Conservation (phyloP, 2,888 invertebrate species). For the Paralinhomoeus sp. region DNA sequence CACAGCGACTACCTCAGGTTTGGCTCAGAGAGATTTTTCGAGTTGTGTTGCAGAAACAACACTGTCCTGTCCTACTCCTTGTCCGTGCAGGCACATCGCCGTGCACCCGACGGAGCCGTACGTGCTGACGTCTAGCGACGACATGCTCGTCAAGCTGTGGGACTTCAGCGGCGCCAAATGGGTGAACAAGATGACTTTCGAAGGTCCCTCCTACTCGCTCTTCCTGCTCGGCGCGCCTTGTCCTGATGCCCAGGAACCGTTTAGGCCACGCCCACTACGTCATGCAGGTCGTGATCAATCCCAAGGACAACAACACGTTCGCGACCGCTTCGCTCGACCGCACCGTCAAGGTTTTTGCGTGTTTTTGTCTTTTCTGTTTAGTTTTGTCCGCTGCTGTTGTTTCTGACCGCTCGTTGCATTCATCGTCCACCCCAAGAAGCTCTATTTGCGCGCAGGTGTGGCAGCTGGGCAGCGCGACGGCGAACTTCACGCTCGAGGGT, state of each 20-base stretch:
- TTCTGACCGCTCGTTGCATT: too few relatives aligned
- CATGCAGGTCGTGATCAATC: conserved; percentile 97
- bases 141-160: conserved; percentile 94
- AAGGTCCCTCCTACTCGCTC: too few relatives aligned
- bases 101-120: conserved; percentile 93
- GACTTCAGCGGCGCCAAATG: conserved; percentile 89
- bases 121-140: conserved; percentile 69
- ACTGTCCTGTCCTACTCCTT: too few relatives aligned
- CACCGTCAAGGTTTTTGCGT: conserved; percentile 63
- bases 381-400: too few relatives aligned
- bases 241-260: too few relatives aligned
- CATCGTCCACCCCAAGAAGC: too few relatives aligned
- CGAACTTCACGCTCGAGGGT: conserved; percentile 87
- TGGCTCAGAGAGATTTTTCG: too few relatives aligned
- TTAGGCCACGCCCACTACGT: conserved; percentile 85
- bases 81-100: conserved; percentile 72
- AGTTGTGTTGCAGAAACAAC: too few relatives aligned
- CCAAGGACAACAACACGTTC: conserved; percentile 98
- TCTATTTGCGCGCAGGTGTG: too few relatives aligned
- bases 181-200: conserved; percentile 92
- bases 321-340: conserved; percentile 95
- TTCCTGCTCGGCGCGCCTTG: too few relatives aligned
- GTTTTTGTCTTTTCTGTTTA: too few relatives aligned
- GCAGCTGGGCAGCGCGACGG: conserved; percentile 88
- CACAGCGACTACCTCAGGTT: conserved; percentile 95